phyloP scores from a whole-genome alignment of 2,113 vertebrate genomes.

The Nannobrachium achirus region DNA sequence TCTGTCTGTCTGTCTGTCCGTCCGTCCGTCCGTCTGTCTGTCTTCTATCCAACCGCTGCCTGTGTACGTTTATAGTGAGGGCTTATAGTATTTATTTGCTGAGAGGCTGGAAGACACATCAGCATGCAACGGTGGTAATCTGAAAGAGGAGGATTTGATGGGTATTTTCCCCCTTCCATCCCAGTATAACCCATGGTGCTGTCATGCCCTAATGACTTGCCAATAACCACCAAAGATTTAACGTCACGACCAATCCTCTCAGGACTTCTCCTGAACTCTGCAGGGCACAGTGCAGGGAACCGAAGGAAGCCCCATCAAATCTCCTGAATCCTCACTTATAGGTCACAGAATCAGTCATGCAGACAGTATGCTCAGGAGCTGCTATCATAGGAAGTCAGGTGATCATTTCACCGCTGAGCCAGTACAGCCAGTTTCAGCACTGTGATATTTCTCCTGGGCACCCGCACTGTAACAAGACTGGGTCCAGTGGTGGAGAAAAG shows the following conservation, averaged over 20 bases:
- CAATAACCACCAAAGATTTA: constrained; percentile 77
- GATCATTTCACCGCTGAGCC: constrained; percentile 35
- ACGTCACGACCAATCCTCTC: constrained; percentile 57
- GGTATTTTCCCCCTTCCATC: constrained; percentile 52
- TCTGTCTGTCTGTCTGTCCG: too few species aligned
- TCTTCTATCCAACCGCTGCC: too few species aligned
- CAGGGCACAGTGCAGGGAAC: constrained; percentile 41
- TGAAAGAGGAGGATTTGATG: constrained; percentile 63
- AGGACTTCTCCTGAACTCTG: constrained; percentile 44
- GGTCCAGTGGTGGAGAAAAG: too few species aligned
- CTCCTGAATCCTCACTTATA: constrained; percentile 58
- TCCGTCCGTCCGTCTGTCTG: too few species aligned
- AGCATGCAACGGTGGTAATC: constrained; percentile 64
- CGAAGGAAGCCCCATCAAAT: constrained; percentile 61
- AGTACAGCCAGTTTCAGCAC: constrained; percentile 25
- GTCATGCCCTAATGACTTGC: constrained; percentile 75
- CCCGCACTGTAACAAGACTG: background rate
- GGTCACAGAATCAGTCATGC: constrained; percentile 52
- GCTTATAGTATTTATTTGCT: constrained; percentile 44
- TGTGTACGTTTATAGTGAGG: constrained; percentile 44
- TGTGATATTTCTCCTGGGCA: constrained; percentile 17
- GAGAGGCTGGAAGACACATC: constrained; percentile 50
- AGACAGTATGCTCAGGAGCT: constrained; percentile 43
- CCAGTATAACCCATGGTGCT: constrained; percentile 48
- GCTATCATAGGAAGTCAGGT: constrained; percentile 41